Percentiles rank a stretch among this genome's conserved stretches.
phyloP scores from a whole-genome alignment of 1,140 invertebrate genomes.

The Polypedilum vanderplanki region DNA sequence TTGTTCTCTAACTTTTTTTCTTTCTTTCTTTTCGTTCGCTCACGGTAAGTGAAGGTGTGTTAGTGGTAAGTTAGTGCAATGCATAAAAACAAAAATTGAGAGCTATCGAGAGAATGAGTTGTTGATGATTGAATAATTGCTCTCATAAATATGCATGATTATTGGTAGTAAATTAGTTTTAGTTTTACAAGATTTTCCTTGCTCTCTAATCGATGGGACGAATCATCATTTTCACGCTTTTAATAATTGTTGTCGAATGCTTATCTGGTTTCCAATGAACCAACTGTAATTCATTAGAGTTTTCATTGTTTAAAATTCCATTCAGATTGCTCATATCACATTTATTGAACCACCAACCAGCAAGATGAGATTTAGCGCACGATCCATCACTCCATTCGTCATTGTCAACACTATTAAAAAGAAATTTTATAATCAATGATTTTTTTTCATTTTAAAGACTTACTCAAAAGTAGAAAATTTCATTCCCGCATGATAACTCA shows the following conservation, averaged over 20 bases:
- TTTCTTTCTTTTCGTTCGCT: background rate
- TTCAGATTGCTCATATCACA: constrained; percentile 47
- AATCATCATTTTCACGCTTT: constrained; percentile 48
- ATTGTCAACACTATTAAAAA: constrained; percentile 49
- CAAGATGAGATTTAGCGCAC: constrained; percentile 57
- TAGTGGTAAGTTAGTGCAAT: constrained; percentile 1
- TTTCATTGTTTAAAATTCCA: constrained; percentile 51
- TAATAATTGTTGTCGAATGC: constrained; percentile 49
- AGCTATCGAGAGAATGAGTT: background rate
- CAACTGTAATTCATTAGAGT: constrained; percentile 45
- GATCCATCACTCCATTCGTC: constrained; percentile 62
- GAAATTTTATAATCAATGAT: background rate
- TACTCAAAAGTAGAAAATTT: constrained; percentile 63
- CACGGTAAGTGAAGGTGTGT: background rate
- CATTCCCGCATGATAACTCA: constrained; percentile 62
- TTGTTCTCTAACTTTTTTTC: background rate
- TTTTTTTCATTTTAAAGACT: background rate
- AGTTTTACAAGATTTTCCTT: background rate
- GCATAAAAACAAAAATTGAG: background rate
- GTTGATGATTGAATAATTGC: no score
- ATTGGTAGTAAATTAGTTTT: background rate
- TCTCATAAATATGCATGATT: no score
- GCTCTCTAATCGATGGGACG: constrained; percentile 38
- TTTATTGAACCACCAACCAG: constrained; percentile 58
- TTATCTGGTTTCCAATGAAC: constrained; percentile 53